phyloP scores from a whole-genome alignment of 1,140 invertebrate species.

The Cyphomyrmex costatus region DNA sequence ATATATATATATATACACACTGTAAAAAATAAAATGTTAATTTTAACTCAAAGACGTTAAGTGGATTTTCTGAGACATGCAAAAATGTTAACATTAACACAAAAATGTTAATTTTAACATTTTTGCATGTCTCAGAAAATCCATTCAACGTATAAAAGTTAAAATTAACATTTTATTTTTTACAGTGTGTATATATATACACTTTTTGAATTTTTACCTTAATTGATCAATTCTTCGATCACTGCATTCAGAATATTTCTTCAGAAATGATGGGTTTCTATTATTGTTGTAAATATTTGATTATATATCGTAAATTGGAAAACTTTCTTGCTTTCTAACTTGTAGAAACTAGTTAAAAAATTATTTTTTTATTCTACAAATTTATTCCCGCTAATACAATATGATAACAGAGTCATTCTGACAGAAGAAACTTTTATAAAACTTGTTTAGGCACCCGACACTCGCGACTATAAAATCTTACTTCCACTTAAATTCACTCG shows the following conservation, averaged over 20 bases:
- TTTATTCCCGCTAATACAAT: slow-evolving; percentile 31
- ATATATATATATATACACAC: no score
- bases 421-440: slow-evolving; percentile 41
- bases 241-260: not conserved
- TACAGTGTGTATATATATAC: no score
- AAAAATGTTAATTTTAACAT: no score
- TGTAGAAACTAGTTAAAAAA: not conserved
- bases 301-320: not conserved
- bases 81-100: no score
- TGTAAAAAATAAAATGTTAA: no score
- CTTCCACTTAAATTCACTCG: slow-evolving; percentile 56
- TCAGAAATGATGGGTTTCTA: not conserved
- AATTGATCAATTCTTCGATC: not conserved
- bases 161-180: no score
- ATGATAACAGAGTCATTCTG: slow-evolving; percentile 18
- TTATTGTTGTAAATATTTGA: not conserved
- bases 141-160: no score
- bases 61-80: no score
- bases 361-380: not conserved
- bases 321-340: not conserved
- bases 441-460: slow-evolving; percentile 42
- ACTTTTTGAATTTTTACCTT: not conserved
- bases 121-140: no score
- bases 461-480: slow-evolving; percentile 40
- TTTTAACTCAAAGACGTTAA: no score